Conservation (phyloP, 2,113 vertebrate species). For the Centropus bengalensis region DNA sequence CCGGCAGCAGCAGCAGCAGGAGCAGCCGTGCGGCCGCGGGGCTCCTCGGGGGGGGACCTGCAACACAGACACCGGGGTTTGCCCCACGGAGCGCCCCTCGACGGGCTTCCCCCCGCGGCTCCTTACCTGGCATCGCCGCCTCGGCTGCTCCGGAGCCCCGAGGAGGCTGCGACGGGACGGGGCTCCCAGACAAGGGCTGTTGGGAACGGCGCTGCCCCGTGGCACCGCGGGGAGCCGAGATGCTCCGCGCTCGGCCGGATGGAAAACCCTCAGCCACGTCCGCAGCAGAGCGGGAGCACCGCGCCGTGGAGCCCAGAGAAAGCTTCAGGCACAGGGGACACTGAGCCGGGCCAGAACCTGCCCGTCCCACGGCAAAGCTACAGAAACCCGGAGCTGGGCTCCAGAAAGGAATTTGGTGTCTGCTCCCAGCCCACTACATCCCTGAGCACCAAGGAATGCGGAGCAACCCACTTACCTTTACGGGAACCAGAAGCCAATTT, state of each 20-base stretch:
- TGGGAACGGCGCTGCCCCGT: background rate
- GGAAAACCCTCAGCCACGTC: background rate
- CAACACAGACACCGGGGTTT: background rate
- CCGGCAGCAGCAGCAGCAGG: background rate
- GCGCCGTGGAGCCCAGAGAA: background rate
- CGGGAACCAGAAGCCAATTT: background rate
- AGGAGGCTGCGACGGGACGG: too few relatives aligned
- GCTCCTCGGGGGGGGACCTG: background rate
- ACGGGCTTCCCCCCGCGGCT: background rate
- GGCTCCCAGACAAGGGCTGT: background rate
- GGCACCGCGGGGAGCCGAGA: background rate
- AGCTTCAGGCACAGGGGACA: background rate
- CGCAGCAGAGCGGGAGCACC: fast-evolving
- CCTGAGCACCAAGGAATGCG: fast-evolving
- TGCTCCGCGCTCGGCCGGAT: fast-evolving
- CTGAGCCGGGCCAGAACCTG: background rate
- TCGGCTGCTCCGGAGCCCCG: too few relatives aligned
- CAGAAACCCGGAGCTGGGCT: fast-evolving
- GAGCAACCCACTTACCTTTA: fast-evolving
- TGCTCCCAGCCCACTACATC: fast-evolving
- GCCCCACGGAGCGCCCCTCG: background rate
- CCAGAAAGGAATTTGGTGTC: fast-evolving
- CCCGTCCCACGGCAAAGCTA: background rate
- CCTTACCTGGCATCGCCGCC: too few relatives aligned
- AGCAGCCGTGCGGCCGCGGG: background rate